phyloP scores from a whole-genome alignment of 2,888 invertebrate species.

The Plagiodera versicolora region DNA sequence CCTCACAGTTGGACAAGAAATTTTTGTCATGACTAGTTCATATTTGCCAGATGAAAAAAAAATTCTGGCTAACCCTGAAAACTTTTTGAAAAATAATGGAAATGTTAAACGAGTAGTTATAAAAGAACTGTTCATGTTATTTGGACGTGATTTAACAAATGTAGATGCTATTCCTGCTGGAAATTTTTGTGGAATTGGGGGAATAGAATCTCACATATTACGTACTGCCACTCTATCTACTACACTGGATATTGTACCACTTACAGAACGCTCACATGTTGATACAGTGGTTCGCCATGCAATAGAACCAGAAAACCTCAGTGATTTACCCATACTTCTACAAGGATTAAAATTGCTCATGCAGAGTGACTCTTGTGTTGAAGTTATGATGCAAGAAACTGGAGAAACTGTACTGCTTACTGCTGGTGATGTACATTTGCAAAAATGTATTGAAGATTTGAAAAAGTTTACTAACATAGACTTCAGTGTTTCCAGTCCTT shows the following conservation, averaged over 20 bases:
- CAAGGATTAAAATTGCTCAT: conserved; percentile 83
- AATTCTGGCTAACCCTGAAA: conserved; percentile 21
- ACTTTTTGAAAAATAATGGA: conserved; percentile 27
- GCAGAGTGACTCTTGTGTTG: conserved; percentile 93
- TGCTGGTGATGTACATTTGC: conserved; percentile 95
- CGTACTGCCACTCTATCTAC: conserved; percentile 90
- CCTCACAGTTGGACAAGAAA: conserved; percentile 71
- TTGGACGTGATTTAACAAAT: conserved; percentile 87
- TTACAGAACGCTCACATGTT: conserved; percentile 79
- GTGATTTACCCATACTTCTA: conserved; percentile 74
- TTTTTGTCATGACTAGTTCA: conserved; percentile 86
- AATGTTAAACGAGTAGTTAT: conserved; percentile 65
- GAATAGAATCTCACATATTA: conserved; percentile 79
- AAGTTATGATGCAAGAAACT: conserved; percentile 85
- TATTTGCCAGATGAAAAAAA: conserved; percentile 69
- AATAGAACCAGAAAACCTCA: conserved; percentile 81
- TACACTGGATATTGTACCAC: conserved; percentile 80
- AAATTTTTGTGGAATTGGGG: conserved; percentile 88
- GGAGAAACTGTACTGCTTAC: conserved; percentile 95
- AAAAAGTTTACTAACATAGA: conserved; percentile 82
- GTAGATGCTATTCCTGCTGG: conserved; percentile 85
- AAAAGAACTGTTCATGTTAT: conserved; percentile 81
- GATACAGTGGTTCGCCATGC: conserved; percentile 91
- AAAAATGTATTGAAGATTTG: conserved; percentile 93
- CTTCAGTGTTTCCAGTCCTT: conserved; percentile 90